Conservation (phyloP, 2,797 vertebrate genomes). For the Poliocrania exsul region DNA sequence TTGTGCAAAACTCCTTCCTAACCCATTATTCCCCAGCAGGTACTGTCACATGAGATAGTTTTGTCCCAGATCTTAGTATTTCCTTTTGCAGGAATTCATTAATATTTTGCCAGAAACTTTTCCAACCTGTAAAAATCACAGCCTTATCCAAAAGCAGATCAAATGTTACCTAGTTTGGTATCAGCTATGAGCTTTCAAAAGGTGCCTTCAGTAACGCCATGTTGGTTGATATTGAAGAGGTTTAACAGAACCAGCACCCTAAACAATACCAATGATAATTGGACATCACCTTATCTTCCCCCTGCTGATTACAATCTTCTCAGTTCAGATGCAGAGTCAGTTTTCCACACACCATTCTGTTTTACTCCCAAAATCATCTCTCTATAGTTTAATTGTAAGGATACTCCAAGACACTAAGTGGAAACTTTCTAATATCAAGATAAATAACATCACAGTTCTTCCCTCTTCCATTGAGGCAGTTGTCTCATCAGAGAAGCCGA, state of each 20-base stretch:
- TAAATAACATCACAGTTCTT: neutral
- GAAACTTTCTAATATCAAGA: neutral
- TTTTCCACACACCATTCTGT: neutral
- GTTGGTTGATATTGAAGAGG: fast-evolving
- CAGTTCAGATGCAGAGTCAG: neutral
- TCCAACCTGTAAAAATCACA: neutral
- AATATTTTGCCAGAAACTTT: neutral
- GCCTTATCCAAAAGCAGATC: neutral
- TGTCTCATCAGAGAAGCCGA: neutral
- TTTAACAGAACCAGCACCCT: neutral
- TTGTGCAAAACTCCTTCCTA: neutral
- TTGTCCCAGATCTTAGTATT: neutral
- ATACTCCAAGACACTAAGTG: neutral
- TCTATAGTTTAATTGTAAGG: neutral
- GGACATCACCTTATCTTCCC: neutral
- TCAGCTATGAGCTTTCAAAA: neutral
- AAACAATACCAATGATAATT: neutral
- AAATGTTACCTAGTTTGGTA: neutral
- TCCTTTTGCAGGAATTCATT: neutral
- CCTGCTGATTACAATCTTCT: neutral
- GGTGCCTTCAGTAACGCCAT: neutral
- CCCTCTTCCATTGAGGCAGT: neutral
- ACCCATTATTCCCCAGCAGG: neutral
- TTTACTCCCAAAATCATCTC: neutral
- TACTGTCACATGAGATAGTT: neutral